Evolutionary conservation across 2,113 vertebrate genomes (phyloP), one percentile per base, ranked within the genome.

Genomic region (Coregonus clupeaformis): DNA sequence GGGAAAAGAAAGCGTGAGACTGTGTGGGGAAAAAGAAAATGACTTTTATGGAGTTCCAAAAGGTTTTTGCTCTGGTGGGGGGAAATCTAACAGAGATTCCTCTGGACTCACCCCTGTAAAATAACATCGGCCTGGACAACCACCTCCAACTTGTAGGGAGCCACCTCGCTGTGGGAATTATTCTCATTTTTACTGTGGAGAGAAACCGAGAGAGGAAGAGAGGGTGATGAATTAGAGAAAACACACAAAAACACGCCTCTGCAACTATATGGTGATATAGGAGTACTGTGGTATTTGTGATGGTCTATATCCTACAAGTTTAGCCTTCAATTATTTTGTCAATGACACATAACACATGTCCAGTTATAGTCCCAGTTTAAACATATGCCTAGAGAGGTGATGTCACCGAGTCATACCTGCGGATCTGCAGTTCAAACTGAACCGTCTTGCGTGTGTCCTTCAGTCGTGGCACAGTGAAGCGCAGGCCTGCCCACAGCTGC

Each of bases 341-440:
- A 52, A 4, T 52, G 16, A 18, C 49, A 52, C 49, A 52, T 52
- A 52, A 42, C 36, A 42, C 9, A 11, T 42, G 36, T 5, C 52
- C 52, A 20, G 16, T 20, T 55, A 14, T 55, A 55, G 52, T 6
- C 52, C 52, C 20, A 6, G 20, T 12, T n/a, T 3, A 32, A 68
- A 47, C 6, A 25, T 30, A 9, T n/a, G 66, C 16, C 6, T 20
- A 68, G n/a, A 47, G 12, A 49, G 16, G 9, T 14, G 1, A 64
- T 14, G 14, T 3, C 52, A 42, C 36, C 20, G 49, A 60, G 32
- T 22, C 45, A 45, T 89, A 97, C 96, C 96, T 96, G 90, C 94
- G 94, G 59, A 97, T 96, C 93, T 97, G 96, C 55, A 95, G 87
- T 68, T 97, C 95, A 82, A 97, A 97, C 87, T 96, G 95, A 73